Evolutionary conservation across 2,113 vertebrate species (phyloP), one percentile per base, ranked within the genome.

Genomic region (Agapornis roseicollis): DNA sequence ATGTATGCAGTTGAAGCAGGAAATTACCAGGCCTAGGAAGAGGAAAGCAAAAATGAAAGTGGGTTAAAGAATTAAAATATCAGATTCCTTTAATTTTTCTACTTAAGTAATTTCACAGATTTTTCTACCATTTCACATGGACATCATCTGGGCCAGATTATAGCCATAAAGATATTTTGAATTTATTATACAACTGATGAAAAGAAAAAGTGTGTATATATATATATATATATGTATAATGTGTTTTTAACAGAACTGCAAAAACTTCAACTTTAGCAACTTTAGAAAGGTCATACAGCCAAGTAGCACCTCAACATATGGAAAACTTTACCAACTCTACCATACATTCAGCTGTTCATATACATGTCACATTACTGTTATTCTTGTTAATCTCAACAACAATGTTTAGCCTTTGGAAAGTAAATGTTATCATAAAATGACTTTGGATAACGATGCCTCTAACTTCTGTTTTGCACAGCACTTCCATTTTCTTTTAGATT

Each of bases 381-480:
- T 98, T 98, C 97, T 97, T 97, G 96, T 95, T 97, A 98, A 98
- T 96, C 97, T 93, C 80, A 96, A 96, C 96, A 98, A 98, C 97
- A 97, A 95, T 91, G 91, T 98, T 98, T 98, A 98, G 96, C 97
- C 93, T 98, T 88, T 92, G 85, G 46, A 97, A 98, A 96, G 97
- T 97, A 98, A 98, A 98, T 98, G 97, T 99, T 98, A 98, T 97
- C 96, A 94, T 97, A 98, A 97, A 96, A 97, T 87, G 83, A 98
- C 98, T 98, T 98, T 93, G 96, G n/a, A n/a, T 94, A 97, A 98
- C 97, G 95, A 98, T 97, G 98, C 96, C 97, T 96, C 96, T 97
- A 97, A 92, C 97, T 97, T 95, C 82, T 97, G 97, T 96, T 98
- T 95, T 92, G 93, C 72, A 61, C 79, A 89, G 47, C 72, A 85